A percentile compares a stretch with the other conserved stretches of the same genome.
Evolutionary conservation across 2,797 vertebrate species (phyloP).

Genomic region (Rhabdomys pumilio): DNA sequence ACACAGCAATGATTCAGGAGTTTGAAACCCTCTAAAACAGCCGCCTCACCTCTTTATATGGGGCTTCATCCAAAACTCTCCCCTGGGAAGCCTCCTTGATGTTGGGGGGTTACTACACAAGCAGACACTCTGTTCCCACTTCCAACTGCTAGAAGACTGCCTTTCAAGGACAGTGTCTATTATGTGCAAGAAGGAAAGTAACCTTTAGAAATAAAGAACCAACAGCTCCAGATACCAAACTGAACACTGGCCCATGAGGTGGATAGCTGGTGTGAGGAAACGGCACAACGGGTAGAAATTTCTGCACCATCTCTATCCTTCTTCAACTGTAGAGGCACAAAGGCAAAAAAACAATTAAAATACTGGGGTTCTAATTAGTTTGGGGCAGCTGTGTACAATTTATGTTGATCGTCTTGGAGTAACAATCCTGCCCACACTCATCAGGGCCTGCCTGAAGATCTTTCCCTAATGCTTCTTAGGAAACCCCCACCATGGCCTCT

Average conservation of each 20-base stretch:
- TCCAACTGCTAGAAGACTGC: not conserved
- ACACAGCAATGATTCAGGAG: slow-evolving; percentile 72
- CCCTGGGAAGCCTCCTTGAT: slow-evolving; percentile 60
- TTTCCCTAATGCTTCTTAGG: not conserved
- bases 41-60: slow-evolving; percentile 59
- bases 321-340: not conserved
- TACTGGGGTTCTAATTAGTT: not conserved
- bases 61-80: not conserved
- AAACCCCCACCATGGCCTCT: not conserved
- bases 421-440: not conserved
- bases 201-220: slow-evolving; percentile 18
- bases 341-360: not conserved
- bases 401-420: not conserved
- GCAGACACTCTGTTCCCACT: not conserved
- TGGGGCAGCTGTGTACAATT: not conserved
- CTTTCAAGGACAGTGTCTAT: not conserved
- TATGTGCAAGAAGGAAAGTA: not conserved
- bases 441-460: not conserved
- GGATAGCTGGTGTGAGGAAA: not conserved
- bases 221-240: not conserved
- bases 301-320: not conserved
- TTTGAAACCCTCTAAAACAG: slow-evolving; percentile 57
- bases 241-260: rapidly evolving
- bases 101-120: not conserved
- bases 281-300: not conserved